These are phyloP conservation scores for Mycteria americana DNA, from an alignment of 2,797 vertebrate genomes.

Conservation along the genomic window DNA sequence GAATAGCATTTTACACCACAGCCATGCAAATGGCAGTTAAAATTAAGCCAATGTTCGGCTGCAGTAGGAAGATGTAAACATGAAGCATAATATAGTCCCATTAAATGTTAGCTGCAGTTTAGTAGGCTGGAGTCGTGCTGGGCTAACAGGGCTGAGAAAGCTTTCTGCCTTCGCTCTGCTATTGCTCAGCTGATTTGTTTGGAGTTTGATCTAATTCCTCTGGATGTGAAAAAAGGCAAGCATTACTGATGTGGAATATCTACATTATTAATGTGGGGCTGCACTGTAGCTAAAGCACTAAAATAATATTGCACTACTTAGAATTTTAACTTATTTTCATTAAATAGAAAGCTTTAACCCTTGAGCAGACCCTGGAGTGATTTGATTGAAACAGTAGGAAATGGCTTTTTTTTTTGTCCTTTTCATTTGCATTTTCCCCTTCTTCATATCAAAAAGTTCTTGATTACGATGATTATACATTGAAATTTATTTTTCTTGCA, in stretches of 20 bases:
- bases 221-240: neutral
- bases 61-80: neutral
- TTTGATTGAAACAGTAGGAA: neutral
- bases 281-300: neutral
- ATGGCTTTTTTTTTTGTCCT: neutral
- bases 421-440: neutral
- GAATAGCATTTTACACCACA: neutral
- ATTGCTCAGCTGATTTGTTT: neutral
- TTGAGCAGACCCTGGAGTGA: neutral
- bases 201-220: neutral
- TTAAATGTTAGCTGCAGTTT: constrained; percentile 1
- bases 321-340: neutral
- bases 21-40: neutral
- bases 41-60: neutral
- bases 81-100: neutral
- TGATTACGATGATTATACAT: neutral
- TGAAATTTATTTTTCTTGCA: neutral
- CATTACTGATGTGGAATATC: neutral
- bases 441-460: neutral
- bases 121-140: neutral
- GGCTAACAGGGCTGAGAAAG: neutral
- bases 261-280: neutral
- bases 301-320: neutral
- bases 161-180: neutral
- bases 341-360: neutral